Evolutionary conservation across 2,888 invertebrate genomes (phyloP), one percentile per base, ranked within the genome.

Genomic region (Nomada fabriciana): DNA sequence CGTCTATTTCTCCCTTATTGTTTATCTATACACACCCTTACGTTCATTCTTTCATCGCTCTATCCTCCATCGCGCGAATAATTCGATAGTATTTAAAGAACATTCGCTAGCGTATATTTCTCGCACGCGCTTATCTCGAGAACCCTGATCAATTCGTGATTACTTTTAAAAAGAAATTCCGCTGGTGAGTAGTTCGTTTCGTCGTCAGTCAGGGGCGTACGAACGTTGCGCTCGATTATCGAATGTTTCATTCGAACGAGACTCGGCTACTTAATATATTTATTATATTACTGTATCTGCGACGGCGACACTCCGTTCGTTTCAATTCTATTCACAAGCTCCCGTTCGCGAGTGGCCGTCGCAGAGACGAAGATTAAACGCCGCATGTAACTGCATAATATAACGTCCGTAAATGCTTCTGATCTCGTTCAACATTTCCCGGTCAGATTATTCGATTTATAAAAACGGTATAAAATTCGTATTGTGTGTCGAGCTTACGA

Each of bases 401-500:
- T 50, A 65, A 71, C 53, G 64, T 55, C 36, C 50, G 36, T 60
- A 47, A 50, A 79, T 11, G 20, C n/a, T 20, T 64, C 36, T 63
- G 29, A 53, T 9, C 29, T n/a, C 20, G 23, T 47, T 60, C 9
- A 70, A 43, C 52, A 52, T 23, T 20, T 15, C 29, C 36, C 23
- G 57, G 61, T 36, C 53, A 77, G 29, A 57, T 23, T 36, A 61
- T 42, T 76, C 71, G 72, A 72, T 82, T 65, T 80, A 80, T 64
- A 82, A 79, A 83, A 83, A 82, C 29, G 72, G 82, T 83, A 83
- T 83, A 83, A 83, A 83, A 77, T 82, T 77, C 82, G 77, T 82
- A 68, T 68, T 52, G 82, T 76, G 71, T 68, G 61, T 76, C 63
- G 72, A 82, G 72, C 68, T 67, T 76, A 82, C 50, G 73, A 73